A percentile compares a stretch with the other conserved stretches of the same genome.
Conservation (phyloP, 2,797 vertebrate species). For the Myotis daubentonii region DNA sequence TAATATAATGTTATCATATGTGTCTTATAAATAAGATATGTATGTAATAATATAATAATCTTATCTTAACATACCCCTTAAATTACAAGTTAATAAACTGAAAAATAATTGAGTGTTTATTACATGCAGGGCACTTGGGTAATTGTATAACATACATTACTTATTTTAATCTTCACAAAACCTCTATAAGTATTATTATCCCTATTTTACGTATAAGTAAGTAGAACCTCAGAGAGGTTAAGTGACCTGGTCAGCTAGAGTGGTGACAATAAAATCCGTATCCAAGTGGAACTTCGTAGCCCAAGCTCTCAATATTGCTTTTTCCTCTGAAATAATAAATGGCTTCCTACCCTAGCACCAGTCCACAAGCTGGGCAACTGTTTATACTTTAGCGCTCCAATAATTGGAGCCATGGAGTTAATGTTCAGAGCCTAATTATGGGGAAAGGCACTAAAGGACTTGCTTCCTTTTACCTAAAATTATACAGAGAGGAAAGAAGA, state of each 20-base stretch:
- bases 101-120: constrained; percentile 31
- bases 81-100: constrained; percentile 39
- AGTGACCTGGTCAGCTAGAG: not conserved
- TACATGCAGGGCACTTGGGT: not conserved
- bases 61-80: not conserved
- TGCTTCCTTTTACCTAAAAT: constrained; percentile 34
- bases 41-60: not conserved
- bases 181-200: not conserved
- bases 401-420: not conserved
- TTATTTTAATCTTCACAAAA: constrained; percentile 14
- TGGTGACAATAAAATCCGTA: not conserved
- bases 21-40: not conserved
- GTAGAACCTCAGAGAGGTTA: not conserved
- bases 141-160: not conserved
- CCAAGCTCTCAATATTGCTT: not conserved
- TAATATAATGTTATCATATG: not conserved
- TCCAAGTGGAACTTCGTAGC: not conserved
- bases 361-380: not conserved
- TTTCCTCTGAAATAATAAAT: not conserved
- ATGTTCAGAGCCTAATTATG: not conserved
- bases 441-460: not conserved
- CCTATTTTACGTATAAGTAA: not conserved
- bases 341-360: not conserved
- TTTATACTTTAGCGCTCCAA: not conserved
- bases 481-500: not conserved